phyloP scores from a whole-genome alignment of 2,797 vertebrate genomes.

The Hyperoplus immaculatus region DNA sequence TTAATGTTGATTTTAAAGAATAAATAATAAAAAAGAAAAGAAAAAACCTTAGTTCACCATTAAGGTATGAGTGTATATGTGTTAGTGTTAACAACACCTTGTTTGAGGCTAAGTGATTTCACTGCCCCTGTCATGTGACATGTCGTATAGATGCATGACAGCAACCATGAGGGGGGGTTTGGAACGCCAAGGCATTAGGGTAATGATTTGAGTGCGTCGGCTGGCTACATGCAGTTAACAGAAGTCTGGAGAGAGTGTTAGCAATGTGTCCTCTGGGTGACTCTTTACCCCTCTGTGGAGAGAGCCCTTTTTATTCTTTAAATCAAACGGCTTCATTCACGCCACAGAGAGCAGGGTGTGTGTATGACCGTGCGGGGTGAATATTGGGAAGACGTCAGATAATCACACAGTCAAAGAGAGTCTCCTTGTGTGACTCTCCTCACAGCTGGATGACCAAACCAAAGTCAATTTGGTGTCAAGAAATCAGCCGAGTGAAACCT shows the following conservation, averaged over 20 bases:
- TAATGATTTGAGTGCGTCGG: slow-evolving; percentile 51
- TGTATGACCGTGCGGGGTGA: slow-evolving; percentile 10
- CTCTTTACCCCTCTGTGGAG: slow-evolving; percentile 13
- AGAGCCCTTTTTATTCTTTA: slow-evolving; percentile 33
- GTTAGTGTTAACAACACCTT: slow-evolving; percentile 42
- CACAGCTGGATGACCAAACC: slow-evolving; percentile 20
- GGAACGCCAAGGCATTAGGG: slow-evolving; percentile 28
- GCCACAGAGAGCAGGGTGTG: slow-evolving; percentile 34
- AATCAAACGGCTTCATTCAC: slow-evolving; percentile 51
- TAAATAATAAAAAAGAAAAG: background rate
- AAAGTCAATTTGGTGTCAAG: slow-evolving; percentile 17
- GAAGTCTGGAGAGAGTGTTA: slow-evolving; percentile 25
- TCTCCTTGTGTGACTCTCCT: slow-evolving; percentile 5
- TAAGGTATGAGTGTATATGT: slow-evolving; percentile 38
- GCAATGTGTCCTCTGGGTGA: slow-evolving; percentile 36
- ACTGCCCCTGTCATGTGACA: slow-evolving; percentile 46
- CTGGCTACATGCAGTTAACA: slow-evolving; percentile 56
- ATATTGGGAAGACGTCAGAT: slow-evolving; percentile 32
- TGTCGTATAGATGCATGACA: slow-evolving; percentile 32
- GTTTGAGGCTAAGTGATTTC: slow-evolving; percentile 62
- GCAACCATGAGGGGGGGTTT: slow-evolving; percentile 25
- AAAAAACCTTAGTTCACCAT: slow-evolving; percentile 41
- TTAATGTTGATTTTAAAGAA: slow-evolving; percentile 62
- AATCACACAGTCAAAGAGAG: slow-evolving; percentile 32
- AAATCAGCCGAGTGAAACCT: slow-evolving; percentile 7